phyloP scores from a whole-genome alignment of 2,888 invertebrate species.

The Dicyrtomina minuta region DNA sequence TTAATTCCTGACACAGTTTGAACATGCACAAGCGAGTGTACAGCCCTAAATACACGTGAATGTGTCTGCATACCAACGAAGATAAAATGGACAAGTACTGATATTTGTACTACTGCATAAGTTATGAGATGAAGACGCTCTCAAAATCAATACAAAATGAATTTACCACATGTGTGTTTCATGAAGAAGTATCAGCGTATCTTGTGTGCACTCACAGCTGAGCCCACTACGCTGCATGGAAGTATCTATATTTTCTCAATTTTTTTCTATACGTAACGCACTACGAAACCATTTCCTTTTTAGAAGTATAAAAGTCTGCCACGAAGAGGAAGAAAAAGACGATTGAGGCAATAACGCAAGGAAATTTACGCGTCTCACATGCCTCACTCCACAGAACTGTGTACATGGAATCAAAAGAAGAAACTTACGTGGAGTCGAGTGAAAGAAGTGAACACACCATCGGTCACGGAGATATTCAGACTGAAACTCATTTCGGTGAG shows the following conservation, averaged over 20 bases:
- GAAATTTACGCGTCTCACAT: background rate
- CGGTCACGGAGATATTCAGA: constrained; percentile 90
- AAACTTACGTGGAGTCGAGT: constrained; percentile 60
- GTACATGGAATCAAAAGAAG: background rate
- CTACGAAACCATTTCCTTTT: constrained; percentile 7
- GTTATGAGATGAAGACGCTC: no score
- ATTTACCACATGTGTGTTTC: background rate
- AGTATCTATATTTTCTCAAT: no score
- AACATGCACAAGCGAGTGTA: no score
- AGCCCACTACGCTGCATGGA: no score
- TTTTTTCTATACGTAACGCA: background rate
- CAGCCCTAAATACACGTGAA: no score
- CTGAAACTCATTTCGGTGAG: constrained; percentile 67
- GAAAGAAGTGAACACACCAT: constrained; percentile 91
- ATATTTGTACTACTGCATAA: no score
- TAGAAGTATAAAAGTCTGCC: no score
- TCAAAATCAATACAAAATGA: constrained; percentile 14
- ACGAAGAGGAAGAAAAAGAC: background rate
- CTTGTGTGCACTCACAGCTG: no score
- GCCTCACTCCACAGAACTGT: background rate
- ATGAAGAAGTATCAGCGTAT: no score
- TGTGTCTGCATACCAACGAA: no score
- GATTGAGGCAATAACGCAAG: background rate
- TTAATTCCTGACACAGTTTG: no score
- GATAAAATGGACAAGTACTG: no score